Percentiles rank a stretch among this genome's conserved stretches.
Evolutionary conservation across 2,113 vertebrate species (phyloP).

Genomic region (Dipodomys spectabilis): DNA sequence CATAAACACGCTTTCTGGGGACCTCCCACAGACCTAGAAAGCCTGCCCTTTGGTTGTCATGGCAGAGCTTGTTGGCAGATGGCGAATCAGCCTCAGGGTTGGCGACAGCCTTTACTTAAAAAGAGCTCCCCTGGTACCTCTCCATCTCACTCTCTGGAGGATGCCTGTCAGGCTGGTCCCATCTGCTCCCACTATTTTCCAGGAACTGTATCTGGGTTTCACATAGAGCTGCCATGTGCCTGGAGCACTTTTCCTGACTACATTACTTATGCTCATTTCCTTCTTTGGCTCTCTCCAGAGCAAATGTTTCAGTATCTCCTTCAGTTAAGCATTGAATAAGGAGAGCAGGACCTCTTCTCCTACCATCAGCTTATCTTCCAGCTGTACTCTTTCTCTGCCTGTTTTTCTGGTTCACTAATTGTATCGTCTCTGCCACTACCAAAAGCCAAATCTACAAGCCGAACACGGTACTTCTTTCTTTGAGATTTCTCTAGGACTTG

Average conservation of each 20-base stretch:
- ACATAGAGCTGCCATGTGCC: constrained; percentile 43
- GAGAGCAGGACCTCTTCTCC: background rate
- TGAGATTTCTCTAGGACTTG: background rate
- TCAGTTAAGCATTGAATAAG: constrained; percentile 52
- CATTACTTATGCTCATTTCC: constrained; percentile 62
- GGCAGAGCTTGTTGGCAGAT: constrained; percentile 53
- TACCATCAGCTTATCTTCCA: background rate
- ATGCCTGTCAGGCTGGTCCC: constrained; percentile 24
- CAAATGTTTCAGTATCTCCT: constrained; percentile 46
- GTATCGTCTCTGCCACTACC: background rate
- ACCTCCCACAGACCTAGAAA: constrained; percentile 10
- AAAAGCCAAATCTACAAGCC: background rate
- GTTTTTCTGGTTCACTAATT: background rate
- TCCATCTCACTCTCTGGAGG: constrained; percentile 30
- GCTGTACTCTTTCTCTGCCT: background rate
- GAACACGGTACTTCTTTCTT: background rate
- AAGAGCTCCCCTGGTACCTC: constrained; percentile 36
- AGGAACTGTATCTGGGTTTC: constrained; percentile 61
- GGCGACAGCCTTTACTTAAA: constrained; percentile 54
- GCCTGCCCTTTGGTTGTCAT: constrained; percentile 31
- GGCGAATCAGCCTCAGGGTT: constrained; percentile 40
- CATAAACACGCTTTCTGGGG: background rate
- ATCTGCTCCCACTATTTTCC: constrained; percentile 67
- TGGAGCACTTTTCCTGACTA: constrained; percentile 52
- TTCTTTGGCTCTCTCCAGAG: constrained; percentile 30